phyloP scores from a whole-genome alignment of 2,113 vertebrate species.

The Mesitornis unicolor region DNA sequence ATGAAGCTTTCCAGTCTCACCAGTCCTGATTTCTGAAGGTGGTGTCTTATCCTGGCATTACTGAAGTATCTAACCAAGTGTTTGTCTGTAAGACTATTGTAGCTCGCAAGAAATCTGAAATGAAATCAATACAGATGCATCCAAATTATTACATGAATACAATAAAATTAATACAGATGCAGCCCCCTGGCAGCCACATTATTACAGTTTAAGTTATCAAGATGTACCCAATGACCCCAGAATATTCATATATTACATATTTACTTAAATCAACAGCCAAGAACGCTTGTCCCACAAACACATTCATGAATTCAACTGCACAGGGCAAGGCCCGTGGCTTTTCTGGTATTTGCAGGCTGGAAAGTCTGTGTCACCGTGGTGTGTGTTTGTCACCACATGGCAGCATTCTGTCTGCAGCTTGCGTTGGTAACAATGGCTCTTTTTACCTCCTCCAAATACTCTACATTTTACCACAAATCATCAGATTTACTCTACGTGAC shows the following conservation, averaged over 20 bases:
- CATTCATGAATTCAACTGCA: not conserved
- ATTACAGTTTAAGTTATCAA: not conserved
- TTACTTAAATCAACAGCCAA: not conserved
- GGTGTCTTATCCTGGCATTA: constrained; percentile 84
- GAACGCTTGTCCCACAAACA: not conserved
- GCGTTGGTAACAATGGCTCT: not conserved
- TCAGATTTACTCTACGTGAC: not conserved
- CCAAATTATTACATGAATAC: too few relatives aligned
- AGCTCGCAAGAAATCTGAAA: constrained; percentile 82
- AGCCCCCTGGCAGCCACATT: not conserved
- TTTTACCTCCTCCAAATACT: not conserved
- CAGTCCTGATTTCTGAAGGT: constrained; percentile 90
- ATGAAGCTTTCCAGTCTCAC: constrained; percentile 68
- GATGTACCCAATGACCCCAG: not conserved
- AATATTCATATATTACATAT: too few relatives aligned
- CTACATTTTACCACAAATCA: not conserved
- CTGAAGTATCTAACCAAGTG: constrained; percentile 91
- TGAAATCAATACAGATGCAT: not conserved
- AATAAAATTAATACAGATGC: not conserved
- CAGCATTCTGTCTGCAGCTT: not conserved
- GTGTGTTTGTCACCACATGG: not conserved
- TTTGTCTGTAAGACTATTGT: constrained; percentile 94
- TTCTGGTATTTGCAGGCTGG: not conserved
- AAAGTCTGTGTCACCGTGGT: not conserved
- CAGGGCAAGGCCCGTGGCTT: not conserved